Evolutionary conservation across 2,888 invertebrate genomes (phyloP), one percentile per base, ranked within the genome.

Genomic region (Phlogophora meticulosa): DNA sequence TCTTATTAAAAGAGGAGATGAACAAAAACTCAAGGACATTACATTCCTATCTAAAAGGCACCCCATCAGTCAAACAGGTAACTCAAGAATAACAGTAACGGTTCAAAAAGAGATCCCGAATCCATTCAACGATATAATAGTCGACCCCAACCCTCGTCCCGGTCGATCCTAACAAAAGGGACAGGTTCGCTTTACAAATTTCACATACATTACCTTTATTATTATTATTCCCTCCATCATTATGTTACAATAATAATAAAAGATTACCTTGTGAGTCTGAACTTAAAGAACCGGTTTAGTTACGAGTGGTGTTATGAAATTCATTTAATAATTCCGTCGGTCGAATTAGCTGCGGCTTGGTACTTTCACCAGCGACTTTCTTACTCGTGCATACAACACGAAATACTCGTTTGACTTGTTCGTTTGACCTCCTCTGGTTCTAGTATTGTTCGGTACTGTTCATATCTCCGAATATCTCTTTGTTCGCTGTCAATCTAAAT

Each of bases 291-390:
- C 94, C 91, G 91, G 93, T 94, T 91, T 79, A 73, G 88, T 92
- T 89, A 90, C 90, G 88, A 72, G 85, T 88, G 83, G 85, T 90
- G 91, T 93, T 94, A 94, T 90, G 92, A 93, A 92, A 92, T 90
- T 86, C 87, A 89, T 92, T 92, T 92, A 89, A 89, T 89, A 90
- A 91, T 91, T 90, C 87, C 84, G 89, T 83, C 84, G 88, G 87
- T 84, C 86, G 90, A 92, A 92, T 94, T 93, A 92, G 92, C 88
- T 78, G 82, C 84, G 90, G 86, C 86, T 85, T 76, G 82, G 87
- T 91, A 94, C 94, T 94, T 95, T 94, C 94, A 94, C 93, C 94
- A 85, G 75, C 80, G 87, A 90, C 93, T 94, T 93, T 93, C 93
- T 91, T 94, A 86, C 85, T 85, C 85, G 87, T 86, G 85, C 81